These are phyloP conservation scores for Autographa gamma DNA, from an alignment of 2,888 invertebrate genomes.

Conservation along the genomic window DNA sequence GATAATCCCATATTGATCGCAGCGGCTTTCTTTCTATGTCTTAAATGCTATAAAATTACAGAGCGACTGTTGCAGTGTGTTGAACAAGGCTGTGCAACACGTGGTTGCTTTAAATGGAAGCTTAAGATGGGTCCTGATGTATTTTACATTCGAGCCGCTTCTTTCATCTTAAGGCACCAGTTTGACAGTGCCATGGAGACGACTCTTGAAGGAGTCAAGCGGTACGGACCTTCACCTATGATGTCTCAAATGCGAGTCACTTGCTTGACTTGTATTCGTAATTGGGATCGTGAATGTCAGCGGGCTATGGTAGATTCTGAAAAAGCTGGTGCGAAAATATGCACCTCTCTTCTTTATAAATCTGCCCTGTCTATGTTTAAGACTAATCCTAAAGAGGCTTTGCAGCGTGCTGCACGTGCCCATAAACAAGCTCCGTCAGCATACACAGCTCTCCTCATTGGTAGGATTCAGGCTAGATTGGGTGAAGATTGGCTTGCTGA, in stretches of 20 bases:
- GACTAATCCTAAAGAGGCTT: constrained; percentile 66
- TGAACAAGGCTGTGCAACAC: constrained; percentile 71
- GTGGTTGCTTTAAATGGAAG: constrained; percentile 65
- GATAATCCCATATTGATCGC: constrained; percentile 78
- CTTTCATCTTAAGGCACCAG: constrained; percentile 69
- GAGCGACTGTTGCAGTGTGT: constrained; percentile 75
- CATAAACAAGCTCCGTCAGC: constrained; percentile 78
- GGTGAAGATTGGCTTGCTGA: constrained; percentile 74
- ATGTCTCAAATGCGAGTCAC: constrained; percentile 79
- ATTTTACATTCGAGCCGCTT: constrained; percentile 77
- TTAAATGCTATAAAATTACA: constrained; percentile 77
- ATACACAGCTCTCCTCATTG: constrained; percentile 77
- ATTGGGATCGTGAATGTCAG: constrained; percentile 79
- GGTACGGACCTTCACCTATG: constrained; percentile 75
- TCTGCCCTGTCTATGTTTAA: constrained; percentile 73
- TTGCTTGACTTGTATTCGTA: constrained; percentile 68
- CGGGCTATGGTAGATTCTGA: constrained; percentile 73
- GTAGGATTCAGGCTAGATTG: constrained; percentile 72
- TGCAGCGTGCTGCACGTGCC: constrained; percentile 80
- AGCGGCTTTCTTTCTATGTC: constrained; percentile 83
- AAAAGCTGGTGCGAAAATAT: constrained; percentile 69
- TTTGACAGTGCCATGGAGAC: constrained; percentile 69
- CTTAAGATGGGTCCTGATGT: constrained; percentile 64
- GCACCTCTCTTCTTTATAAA: constrained; percentile 71
- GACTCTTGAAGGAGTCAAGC: constrained; percentile 67